Evolutionary conservation across 2,113 vertebrate species (phyloP), one percentile per base, ranked within the genome.

Genomic region (Tetrao urogallus): DNA sequence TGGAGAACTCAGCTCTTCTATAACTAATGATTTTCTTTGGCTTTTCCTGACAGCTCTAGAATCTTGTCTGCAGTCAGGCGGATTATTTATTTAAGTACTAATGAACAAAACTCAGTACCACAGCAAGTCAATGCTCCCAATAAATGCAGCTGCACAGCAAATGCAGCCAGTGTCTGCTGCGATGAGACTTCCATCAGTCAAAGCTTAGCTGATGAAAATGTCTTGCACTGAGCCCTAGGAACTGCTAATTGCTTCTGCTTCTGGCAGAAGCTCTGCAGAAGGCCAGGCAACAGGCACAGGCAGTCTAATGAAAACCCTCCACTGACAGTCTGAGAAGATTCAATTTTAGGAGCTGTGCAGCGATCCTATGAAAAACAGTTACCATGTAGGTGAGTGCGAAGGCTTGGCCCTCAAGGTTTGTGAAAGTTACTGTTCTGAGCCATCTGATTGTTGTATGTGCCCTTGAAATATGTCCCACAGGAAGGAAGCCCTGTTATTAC

Each of bases 81-180:
- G 76, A 67, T 88, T 93, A 90, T 91, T 95, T 93, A 77, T 95
- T 86, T 90, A 86, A 94, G 50, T 65, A 70, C 60, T 88, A 94
- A 95, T 94, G 88, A 94, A 60, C 79, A 93, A 61, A 94, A 90
- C 14, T 28, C 76, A 73, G 67, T 81, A 57, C 69, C 70, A 50
- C 66, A 90, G 67, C 69, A 80, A 88, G 75, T 91, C 64, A 80
- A 71, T 36, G 42, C 88, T 94, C 89, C 71, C 88, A 86, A 64
- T 81, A 92, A 94, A 83, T 38, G 60, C 91, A 93, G 83, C 77
- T 86, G 91, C 89, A 89, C 30, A 58, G 38, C 82, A 70, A 92
- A 88, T 38, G 56, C 56, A 90, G 67, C 65, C 76, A 83, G 34
- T 67, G 73, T 90, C 76, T 93, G 69, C 80, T 90, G 60, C 45